phyloP scores from a whole-genome alignment of 2,888 invertebrate genomes.

The Plebejus anna region DNA sequence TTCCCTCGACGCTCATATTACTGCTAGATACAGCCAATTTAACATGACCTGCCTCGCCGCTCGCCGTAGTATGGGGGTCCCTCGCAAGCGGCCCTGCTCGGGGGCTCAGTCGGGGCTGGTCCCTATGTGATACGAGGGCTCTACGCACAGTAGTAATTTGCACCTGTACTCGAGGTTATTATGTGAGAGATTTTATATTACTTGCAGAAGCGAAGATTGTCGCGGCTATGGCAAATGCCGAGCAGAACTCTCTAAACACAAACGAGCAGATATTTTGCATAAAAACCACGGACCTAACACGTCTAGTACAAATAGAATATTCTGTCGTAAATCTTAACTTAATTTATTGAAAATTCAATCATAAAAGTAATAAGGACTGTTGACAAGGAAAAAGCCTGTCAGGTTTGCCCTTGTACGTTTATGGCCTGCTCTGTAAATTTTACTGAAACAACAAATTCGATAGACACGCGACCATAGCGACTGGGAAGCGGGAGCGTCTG shows the following conservation, averaged over 20 bases:
- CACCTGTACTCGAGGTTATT: constrained; percentile 71
- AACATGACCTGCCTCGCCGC: constrained; percentile 50
- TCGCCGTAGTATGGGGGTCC: constrained; percentile 42
- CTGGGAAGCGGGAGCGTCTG: too few relatives aligned
- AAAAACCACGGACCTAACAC: background rate
- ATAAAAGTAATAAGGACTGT: too few relatives aligned
- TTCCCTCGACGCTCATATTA: constrained; percentile 70
- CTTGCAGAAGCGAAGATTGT: constrained; percentile 37
- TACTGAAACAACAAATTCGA: too few relatives aligned
- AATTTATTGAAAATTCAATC: too few relatives aligned
- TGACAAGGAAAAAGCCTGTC: too few relatives aligned
- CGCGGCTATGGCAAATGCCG: background rate
- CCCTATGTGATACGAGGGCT: constrained; percentile 58
- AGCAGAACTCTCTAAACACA: background rate
- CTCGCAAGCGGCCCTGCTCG: constrained; percentile 42
- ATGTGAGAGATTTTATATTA: constrained; percentile 67
- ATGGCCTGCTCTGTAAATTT: too few relatives aligned
- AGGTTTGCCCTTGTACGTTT: too few relatives aligned
- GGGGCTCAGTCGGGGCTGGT: constrained; percentile 52
- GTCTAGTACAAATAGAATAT: too few relatives aligned
- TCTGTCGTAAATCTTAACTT: too few relatives aligned
- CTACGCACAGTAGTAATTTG: constrained; percentile 67
- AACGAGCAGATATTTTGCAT: too few relatives aligned
- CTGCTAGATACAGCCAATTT: constrained; percentile 59
- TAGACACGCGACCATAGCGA: too few relatives aligned